phyloP scores from a whole-genome alignment of 2,888 invertebrate species.

The Sarcophaga variegata region DNA sequence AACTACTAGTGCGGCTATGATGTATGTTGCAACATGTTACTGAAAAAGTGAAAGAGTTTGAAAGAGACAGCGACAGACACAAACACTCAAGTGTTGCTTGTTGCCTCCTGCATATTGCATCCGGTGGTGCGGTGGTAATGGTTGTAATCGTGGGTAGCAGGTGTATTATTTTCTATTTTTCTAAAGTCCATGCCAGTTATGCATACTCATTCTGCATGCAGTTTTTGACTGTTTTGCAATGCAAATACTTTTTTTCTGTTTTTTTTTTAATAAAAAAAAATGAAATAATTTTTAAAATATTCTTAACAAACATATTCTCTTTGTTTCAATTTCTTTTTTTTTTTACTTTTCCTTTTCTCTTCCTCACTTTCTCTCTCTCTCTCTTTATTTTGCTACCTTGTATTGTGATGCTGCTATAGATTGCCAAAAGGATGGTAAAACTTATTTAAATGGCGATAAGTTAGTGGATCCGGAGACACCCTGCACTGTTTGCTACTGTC shows the following conservation, averaged over 20 bases:
- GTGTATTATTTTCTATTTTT: neutral
- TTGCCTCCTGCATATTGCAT: too few species aligned
- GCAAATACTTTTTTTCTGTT: constrained; percentile 45
- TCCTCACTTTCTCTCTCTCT: constrained; percentile 53
- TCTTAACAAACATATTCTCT: constrained; percentile 14
- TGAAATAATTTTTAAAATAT: constrained; percentile 56
- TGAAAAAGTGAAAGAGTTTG: neutral
- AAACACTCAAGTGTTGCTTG: neutral
- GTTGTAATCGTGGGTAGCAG: neutral
- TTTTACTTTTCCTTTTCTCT: constrained; percentile 46
- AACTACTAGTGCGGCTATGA: neutral
- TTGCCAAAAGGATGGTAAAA: constrained; percentile 88
- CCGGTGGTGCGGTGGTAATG: too few species aligned
- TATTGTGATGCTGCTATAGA: constrained; percentile 82
- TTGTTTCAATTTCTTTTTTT: constrained; percentile 3
- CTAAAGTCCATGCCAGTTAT: neutral
- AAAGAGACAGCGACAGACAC: neutral
- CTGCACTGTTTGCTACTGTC: constrained; percentile 91
- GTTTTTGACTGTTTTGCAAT: constrained; percentile 73
- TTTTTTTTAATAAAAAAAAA: constrained; percentile 10
- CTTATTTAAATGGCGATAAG: constrained; percentile 90
- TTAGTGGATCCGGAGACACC: constrained; percentile 88
- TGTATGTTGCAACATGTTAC: neutral
- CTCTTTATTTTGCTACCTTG: neutral
- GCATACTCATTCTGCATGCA: neutral